A percentile compares a stretch with the other conserved stretches of the same genome.
Conservation (phyloP, 2,888 invertebrate species). For the Catocala sponsa region DNA sequence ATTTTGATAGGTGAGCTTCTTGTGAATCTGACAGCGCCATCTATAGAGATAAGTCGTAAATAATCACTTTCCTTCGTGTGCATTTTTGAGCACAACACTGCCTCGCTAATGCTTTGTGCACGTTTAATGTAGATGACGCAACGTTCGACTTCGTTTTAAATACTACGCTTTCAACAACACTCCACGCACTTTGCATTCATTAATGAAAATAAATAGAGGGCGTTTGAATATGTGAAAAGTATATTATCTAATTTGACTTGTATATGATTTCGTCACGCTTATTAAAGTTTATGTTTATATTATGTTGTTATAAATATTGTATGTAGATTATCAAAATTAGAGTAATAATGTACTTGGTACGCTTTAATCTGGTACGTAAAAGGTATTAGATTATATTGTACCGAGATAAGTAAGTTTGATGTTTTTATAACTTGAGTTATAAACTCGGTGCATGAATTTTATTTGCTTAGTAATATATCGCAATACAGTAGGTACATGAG, state of each 20-base stretch:
- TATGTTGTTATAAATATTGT: not conserved
- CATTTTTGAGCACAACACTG: constrained; percentile 13
- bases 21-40: constrained; percentile 37
- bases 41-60: constrained; percentile 31
- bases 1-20: not conserved
- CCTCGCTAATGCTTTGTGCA: constrained; percentile 18
- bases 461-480: not conserved
- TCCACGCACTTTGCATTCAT: not conserved
- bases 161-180: not conserved
- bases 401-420: constrained; percentile 5
- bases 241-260: not conserved
- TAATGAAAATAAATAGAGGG: not conserved
- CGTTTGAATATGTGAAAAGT: constrained; percentile 2
- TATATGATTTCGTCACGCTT: too few relatives aligned
- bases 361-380: not conserved
- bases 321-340: not conserved
- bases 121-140: constrained; percentile 40
- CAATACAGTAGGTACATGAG: too few relatives aligned
- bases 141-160: constrained; percentile 16
- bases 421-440: not conserved
- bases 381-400: not conserved
- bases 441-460: not conserved
- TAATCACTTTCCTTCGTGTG: constrained; percentile 28
- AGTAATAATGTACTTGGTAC: not conserved
- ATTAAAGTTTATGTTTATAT: too few relatives aligned